Evolutionary conservation across 2,888 invertebrate genomes (phyloP).

Genomic region (Antheraea yamamai): DNA sequence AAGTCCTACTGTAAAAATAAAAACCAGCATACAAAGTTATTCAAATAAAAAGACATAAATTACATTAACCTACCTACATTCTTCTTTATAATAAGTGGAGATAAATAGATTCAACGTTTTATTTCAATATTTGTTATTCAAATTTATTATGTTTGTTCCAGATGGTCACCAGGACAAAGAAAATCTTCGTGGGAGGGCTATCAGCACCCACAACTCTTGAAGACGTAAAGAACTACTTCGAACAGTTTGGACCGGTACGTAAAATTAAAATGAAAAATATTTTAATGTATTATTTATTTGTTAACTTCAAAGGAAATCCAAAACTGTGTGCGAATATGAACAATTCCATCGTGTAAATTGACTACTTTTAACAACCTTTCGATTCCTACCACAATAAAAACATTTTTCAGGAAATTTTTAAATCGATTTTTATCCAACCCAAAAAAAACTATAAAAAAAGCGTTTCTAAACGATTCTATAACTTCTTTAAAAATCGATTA

Average conservation of each 20-base stretch:
- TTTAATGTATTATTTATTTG: too few relatives aligned
- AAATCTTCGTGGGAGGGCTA: conserved; percentile 99
- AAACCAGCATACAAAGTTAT: neutral
- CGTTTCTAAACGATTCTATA: too few relatives aligned
- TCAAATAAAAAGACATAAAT: neutral
- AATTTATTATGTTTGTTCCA: conserved; percentile 78
- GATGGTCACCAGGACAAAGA: conserved; percentile 99
- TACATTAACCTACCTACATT: neutral
- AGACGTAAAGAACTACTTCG: conserved; percentile 99
- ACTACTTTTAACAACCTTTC: too few relatives aligned
- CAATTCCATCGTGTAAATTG: too few relatives aligned
- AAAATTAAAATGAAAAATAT: neutral
- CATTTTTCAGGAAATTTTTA: too few relatives aligned
- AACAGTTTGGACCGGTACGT: conserved; percentile 98
- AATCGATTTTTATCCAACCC: too few relatives aligned
- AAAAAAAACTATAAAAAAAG: too few relatives aligned
- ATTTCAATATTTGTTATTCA: neutral
- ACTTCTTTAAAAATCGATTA: too few relatives aligned
- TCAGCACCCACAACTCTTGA: conserved; percentile 99
- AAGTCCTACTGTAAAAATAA: neutral
- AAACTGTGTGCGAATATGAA: too few relatives aligned
- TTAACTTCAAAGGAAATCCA: too few relatives aligned
- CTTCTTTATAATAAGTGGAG: neutral
- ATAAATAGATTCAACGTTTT: neutral
- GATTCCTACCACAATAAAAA: too few relatives aligned